Conservation (phyloP, 23 tunicate species). For the Ascidia mentula region DNA sequence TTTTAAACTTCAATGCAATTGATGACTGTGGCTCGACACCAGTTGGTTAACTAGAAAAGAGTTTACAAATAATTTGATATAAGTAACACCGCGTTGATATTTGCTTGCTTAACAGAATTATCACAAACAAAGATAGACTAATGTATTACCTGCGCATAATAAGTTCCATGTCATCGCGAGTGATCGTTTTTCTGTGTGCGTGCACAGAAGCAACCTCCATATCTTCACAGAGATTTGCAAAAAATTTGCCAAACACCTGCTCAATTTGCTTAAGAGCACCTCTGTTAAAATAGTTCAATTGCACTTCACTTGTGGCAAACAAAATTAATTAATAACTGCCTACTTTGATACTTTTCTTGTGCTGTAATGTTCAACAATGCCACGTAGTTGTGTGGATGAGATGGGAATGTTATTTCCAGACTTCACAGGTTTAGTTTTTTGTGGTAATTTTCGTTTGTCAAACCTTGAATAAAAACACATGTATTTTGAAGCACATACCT, state of each 20-base stretch:
- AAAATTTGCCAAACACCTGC: constrained; percentile 12
- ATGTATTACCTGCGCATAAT: constrained; percentile 37
- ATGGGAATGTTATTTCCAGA: not conserved
- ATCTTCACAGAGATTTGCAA: constrained; percentile 26
- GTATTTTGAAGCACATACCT: too few relatives aligned
- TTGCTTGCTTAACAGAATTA: too few relatives aligned
- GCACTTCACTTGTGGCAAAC: not conserved
- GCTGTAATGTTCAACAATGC: not conserved
- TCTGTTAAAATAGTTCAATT: too few relatives aligned
- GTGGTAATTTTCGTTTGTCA: too few relatives aligned
- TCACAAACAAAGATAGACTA: too few relatives aligned
- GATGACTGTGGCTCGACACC: too few relatives aligned
- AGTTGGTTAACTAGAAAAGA: too few relatives aligned
- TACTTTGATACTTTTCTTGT: constrained; percentile 2
- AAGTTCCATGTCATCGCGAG: constrained; percentile 27
- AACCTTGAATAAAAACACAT: too few relatives aligned
- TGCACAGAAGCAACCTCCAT: constrained; percentile 8
- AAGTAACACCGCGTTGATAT: too few relatives aligned
- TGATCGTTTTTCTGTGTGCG: constrained; percentile 27
- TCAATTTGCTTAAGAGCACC: constrained; percentile 35
- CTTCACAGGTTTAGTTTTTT: too few relatives aligned
- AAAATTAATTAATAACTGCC: not conserved
- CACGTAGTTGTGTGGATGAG: not conserved
- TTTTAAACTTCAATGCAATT: too few relatives aligned
- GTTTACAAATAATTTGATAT: too few relatives aligned